Conservation (phyloP, 2,797 vertebrate species). For the Hemitrygon akajei region DNA sequence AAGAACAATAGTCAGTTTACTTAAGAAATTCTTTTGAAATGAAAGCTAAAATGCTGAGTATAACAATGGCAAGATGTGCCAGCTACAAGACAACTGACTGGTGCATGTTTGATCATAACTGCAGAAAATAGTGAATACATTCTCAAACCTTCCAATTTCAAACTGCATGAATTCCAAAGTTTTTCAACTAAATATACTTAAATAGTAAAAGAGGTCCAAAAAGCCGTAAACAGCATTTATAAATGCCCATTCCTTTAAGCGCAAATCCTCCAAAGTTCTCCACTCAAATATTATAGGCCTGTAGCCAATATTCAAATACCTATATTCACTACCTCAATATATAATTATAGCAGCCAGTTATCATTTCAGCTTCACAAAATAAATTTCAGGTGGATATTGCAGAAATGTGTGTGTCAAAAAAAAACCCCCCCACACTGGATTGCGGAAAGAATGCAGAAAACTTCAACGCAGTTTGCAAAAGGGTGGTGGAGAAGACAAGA, state of each 20-base stretch:
- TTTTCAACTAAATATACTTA: not conserved
- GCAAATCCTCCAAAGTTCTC: not conserved
- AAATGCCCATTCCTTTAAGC: not conserved
- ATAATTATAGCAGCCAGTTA: not conserved
- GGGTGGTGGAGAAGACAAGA: no score
- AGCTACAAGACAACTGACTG: not conserved
- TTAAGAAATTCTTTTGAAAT: not conserved
- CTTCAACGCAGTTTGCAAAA: not conserved
- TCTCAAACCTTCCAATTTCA: not conserved
- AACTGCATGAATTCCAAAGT: not conserved
- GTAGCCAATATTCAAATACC: not conserved
- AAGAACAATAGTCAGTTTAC: not conserved
- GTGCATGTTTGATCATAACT: not conserved
- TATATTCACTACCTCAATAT: not conserved
- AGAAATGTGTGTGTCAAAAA: not conserved
- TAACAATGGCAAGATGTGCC: not conserved
- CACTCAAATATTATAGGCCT: not conserved
- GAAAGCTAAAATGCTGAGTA: not conserved
- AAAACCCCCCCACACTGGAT: not conserved
- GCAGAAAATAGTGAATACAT: not conserved
- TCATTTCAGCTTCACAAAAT: not conserved
- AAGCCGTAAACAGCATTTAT: not conserved
- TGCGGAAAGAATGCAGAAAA: not conserved
- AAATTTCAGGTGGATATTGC: not conserved
- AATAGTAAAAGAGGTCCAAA: not conserved